Conservation (phyloP, 2,113 vertebrate genomes). For the Illadopsis cleaveri region DNA sequence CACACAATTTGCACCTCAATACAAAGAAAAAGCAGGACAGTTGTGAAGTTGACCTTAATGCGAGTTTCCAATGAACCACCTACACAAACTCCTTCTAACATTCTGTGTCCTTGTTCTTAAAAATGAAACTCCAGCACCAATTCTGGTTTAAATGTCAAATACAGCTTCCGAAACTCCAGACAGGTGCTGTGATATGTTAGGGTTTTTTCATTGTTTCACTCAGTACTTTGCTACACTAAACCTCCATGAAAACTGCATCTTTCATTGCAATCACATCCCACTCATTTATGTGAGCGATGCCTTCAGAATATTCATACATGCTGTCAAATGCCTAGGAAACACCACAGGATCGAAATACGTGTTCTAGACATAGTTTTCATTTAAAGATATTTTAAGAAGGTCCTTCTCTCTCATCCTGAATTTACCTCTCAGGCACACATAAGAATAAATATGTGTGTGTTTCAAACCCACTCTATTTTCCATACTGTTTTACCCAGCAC, state of each 20-base stretch:
- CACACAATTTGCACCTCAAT: neutral
- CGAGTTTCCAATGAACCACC: neutral
- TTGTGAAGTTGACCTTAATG: neutral
- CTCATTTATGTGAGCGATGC: neutral
- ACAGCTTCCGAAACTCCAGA: constrained; percentile 6
- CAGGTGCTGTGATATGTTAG: neutral
- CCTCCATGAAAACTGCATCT: neutral
- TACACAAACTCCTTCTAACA: neutral
- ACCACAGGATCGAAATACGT: neutral
- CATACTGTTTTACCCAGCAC: neutral
- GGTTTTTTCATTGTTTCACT: neutral
- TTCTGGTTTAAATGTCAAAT: constrained; percentile 25
- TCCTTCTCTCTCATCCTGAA: neutral
- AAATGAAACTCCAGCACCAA: neutral
- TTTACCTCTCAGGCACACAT: neutral
- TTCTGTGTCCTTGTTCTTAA: neutral
- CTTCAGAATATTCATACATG: neutral
- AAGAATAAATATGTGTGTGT: neutral
- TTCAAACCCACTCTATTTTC: neutral
- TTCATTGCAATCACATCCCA: neutral
- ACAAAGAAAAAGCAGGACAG: neutral
- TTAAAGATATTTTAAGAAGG: neutral
- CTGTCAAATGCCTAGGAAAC: neutral
- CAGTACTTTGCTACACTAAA: neutral
- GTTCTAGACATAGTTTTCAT: neutral